Evolutionary conservation across 2,888 invertebrate species (phyloP).

Genomic region (Drosophila borborema): DNA sequence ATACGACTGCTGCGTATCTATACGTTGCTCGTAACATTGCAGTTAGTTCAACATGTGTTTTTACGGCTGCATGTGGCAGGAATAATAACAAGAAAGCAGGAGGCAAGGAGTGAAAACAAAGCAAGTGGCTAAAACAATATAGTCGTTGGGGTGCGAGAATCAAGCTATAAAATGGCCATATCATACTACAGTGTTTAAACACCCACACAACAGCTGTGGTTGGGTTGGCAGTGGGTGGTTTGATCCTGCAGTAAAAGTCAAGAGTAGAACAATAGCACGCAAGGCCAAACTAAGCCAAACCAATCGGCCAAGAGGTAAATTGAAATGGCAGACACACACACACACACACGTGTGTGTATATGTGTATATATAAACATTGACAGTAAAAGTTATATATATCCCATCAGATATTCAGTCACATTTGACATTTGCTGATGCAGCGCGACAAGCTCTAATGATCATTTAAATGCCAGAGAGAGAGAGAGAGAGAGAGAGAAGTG

Average conservation of each 20-base stretch:
- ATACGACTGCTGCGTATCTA: background rate
- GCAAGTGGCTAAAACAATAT: constrained; percentile 9
- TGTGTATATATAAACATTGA: background rate
- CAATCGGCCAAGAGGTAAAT: constrained; percentile 42
- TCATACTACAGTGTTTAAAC: constrained; percentile 18
- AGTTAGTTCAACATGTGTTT: constrained; percentile 46
- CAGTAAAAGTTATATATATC: background rate
- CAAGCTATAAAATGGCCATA: constrained; percentile 1
- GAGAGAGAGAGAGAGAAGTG: too few species aligned
- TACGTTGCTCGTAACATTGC: constrained; percentile 7
- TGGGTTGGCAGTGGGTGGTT: background rate
- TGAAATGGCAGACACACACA: constrained; percentile 30
- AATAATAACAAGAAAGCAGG: constrained; percentile 1
- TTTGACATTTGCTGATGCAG: constrained; percentile 40
- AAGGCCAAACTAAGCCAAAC: constrained; percentile 34
- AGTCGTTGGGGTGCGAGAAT: background rate
- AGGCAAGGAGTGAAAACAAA: constrained; percentile 4
- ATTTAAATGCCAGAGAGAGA: constrained; percentile 1
- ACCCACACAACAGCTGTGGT: constrained; percentile 14
- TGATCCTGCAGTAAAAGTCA: constrained; percentile 45
- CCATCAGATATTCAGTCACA: background rate
- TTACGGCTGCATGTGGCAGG: constrained; percentile 1
- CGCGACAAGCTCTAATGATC: constrained; percentile 35
- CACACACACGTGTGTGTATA: background rate
- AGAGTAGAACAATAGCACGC: constrained; percentile 61